Conservation (phyloP, 2,797 vertebrate species). For the Capromys pilorides region DNA sequence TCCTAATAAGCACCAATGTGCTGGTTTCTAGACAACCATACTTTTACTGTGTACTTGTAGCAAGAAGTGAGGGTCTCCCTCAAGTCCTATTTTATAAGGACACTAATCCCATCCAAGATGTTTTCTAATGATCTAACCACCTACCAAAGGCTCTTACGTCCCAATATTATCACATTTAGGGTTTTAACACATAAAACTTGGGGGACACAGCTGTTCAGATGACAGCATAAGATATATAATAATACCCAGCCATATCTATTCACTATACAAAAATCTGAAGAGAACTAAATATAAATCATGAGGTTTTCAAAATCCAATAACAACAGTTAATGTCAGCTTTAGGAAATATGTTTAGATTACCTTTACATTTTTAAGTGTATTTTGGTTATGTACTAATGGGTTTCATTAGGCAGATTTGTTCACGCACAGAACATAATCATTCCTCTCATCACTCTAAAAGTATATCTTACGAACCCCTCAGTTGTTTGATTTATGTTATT, state of each 20-base stretch:
- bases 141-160: background rate
- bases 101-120: background rate
- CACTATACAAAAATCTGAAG: background rate
- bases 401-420: background rate
- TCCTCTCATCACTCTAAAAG: background rate
- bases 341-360: constrained; percentile 39
- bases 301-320: background rate
- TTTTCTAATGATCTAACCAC: background rate
- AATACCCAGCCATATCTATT: background rate
- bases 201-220: background rate
- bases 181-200: background rate
- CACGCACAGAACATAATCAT: background rate
- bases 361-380: background rate
- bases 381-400: background rate
- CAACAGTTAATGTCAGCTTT: constrained; percentile 36
- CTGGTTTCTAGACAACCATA: background rate
- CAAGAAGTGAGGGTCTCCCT: background rate
- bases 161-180: background rate
- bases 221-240: background rate
- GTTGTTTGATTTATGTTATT: background rate
- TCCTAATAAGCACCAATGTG: background rate
- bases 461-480: background rate
- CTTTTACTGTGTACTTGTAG: background rate
- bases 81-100: background rate
- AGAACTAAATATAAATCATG: constrained; percentile 21